These are phyloP conservation scores for Psix sp. DNA, from an alignment of 1,140 invertebrate genomes.

Conservation along the genomic window DNA sequence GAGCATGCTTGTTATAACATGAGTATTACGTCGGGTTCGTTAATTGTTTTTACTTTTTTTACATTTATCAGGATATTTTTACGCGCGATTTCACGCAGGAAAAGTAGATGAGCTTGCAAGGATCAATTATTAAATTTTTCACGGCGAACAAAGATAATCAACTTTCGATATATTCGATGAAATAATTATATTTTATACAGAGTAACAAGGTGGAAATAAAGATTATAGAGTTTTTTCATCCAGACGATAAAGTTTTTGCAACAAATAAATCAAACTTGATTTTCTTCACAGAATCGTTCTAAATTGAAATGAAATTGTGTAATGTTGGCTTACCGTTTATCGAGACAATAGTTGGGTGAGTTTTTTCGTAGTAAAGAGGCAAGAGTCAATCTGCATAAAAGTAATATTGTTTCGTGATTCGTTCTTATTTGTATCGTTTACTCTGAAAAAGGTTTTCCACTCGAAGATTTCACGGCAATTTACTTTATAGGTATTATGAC, in stretches of 20 bases:
- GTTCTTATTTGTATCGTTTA: slow-evolving; percentile 70
- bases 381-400: slow-evolving; percentile 54
- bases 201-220: no score
- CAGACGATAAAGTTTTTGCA: slow-evolving; percentile 1
- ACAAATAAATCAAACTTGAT: no score
- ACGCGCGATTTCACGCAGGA: slow-evolving; percentile 9
- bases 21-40: slow-evolving; percentile 47
- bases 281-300: no score
- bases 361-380: slow-evolving; percentile 5
- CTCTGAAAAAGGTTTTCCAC: slow-evolving; percentile 44
- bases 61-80: slow-evolving; percentile 29
- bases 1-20: slow-evolving; percentile 57
- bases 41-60: slow-evolving; percentile 56
- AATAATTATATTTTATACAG: no score
- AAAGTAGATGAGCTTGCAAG: slow-evolving; percentile 7
- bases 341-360: slow-evolving; percentile 10
- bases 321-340: no score
- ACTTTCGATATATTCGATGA: slow-evolving; percentile 7
- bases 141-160: slow-evolving; percentile 6
- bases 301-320: no score
- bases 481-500: slow-evolving; percentile 72
- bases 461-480: slow-evolving; percentile 73
- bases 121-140: slow-evolving; percentile 20
- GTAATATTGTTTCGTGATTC: slow-evolving; percentile 62
- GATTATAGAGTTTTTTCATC: no score